Conservation (phyloP, 2,888 invertebrate genomes). For the Hirtodrosophila cameraria region DNA sequence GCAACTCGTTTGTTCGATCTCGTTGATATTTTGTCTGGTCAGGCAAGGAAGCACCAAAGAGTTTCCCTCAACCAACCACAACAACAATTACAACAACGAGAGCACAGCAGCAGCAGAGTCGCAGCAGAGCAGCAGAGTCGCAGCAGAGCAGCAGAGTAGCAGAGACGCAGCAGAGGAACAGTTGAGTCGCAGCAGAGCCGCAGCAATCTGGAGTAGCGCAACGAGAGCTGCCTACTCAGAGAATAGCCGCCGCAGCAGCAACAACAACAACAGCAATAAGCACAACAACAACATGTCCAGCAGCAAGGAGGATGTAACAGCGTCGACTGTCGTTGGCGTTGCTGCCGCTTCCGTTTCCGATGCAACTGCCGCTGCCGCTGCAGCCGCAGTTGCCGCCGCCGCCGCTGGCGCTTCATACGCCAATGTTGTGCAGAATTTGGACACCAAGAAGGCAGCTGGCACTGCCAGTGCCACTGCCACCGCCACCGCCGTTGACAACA, state of each 20-base stretch:
- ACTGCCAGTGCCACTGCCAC: conserved; percentile 10
- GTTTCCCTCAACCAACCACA: conserved; percentile 69
- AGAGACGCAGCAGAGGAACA: conserved; percentile 38
- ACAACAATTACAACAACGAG: conserved; percentile 19
- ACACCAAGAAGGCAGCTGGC: conserved; percentile 63
- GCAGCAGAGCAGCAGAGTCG: conserved; percentile 45
- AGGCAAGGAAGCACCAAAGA: conserved; percentile 81
- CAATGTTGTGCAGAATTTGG: conserved; percentile 86
- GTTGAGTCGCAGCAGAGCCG: conserved; percentile 26
- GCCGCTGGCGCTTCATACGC: conserved; percentile 87
- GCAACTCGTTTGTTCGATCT: conserved; percentile 42
- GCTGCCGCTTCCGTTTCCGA: conserved; percentile 38
- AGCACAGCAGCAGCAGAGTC: conserved; percentile 31
- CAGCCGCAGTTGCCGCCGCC: conserved; percentile 84
- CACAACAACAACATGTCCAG: conserved; percentile 75
- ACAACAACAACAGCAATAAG: conserved; percentile 18
- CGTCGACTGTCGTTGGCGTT: conserved; percentile 54
- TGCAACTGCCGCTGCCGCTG: conserved; percentile 83
- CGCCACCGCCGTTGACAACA: conserved; percentile 53
- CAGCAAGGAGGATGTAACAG: conserved; percentile 81
- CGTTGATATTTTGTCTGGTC: conserved; percentile 50
- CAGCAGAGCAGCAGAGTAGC: conserved; percentile 33
- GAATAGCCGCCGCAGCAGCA: conserved; percentile 27
- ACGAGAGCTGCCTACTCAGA: conserved; percentile 64
- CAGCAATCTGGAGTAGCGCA: conserved; percentile 60